Percentiles rank a stretch among this genome's conserved stretches.
These are phyloP conservation scores for Grus americana DNA, from an alignment of 2,113 vertebrate species.

Conservation along the genomic window DNA sequence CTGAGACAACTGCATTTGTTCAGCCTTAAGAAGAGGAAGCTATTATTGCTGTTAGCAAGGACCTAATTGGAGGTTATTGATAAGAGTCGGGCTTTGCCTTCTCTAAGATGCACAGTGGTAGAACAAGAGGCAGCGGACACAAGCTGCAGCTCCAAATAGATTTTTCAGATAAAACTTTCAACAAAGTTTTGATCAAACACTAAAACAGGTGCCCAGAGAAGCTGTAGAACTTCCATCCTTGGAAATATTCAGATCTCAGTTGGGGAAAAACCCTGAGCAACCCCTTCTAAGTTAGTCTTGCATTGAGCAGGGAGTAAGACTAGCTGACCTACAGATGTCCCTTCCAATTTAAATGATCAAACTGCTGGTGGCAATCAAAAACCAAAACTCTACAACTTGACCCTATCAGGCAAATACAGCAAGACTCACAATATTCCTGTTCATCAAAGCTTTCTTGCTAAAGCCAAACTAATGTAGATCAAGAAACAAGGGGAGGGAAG, in stretches of 20 bases:
- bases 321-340: background rate
- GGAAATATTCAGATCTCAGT: background rate
- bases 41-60: background rate
- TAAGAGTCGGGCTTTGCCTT: background rate
- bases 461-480: background rate
- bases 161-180: background rate
- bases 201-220: background rate
- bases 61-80: background rate
- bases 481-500: background rate
- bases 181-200: background rate
- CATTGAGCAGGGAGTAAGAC: background rate
- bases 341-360: background rate
- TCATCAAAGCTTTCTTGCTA: background rate
- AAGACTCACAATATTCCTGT: background rate
- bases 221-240: background rate
- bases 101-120: background rate
- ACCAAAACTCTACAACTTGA: background rate
- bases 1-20: background rate
- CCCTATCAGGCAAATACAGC: background rate
- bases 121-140: background rate
- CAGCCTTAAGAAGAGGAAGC: background rate
- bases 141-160: background rate
- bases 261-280: background rate
- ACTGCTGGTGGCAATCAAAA: background rate
- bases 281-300: background rate